Evolutionary conservation across 2,888 invertebrate species (phyloP).

Genomic region (Idaea aversata): DNA sequence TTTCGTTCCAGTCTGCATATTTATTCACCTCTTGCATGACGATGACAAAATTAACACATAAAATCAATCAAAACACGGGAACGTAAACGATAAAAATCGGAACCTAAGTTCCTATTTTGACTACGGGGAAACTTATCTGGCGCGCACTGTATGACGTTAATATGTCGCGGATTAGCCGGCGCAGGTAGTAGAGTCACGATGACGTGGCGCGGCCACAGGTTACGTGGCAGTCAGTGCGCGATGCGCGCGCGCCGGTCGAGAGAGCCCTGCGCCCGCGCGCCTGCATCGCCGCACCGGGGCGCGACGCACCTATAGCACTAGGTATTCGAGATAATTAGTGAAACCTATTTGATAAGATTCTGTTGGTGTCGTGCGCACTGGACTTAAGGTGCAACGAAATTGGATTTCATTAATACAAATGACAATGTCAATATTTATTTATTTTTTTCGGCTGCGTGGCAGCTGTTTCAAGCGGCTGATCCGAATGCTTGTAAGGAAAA

Average conservation of each 20-base stretch:
- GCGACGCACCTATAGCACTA: constrained; percentile 1
- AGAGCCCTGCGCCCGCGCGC: constrained; percentile 1
- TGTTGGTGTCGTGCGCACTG: constrained; percentile 23
- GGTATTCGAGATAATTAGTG: constrained; percentile 23
- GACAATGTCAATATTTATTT: too few relatives aligned
- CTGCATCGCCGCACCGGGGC: constrained; percentile 14
- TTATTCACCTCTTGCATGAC: too few relatives aligned
- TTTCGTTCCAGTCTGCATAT: too few relatives aligned
- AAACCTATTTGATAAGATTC: constrained; percentile 25
- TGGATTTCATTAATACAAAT: neutral
- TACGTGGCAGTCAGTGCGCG: neutral
- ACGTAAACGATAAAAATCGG: too few relatives aligned
- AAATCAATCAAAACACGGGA: too few relatives aligned
- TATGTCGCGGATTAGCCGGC: neutral
- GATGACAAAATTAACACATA: too few relatives aligned
- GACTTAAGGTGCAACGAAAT: constrained; percentile 14
- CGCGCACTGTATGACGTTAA: neutral
- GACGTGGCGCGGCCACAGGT: neutral
- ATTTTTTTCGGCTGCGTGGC: too few relatives aligned
- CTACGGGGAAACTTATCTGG: too few relatives aligned
- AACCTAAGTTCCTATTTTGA: too few relatives aligned
- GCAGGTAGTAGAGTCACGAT: neutral
- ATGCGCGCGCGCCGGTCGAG: neutral
- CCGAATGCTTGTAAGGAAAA: too few relatives aligned
- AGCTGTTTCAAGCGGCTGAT: too few relatives aligned